Evolutionary conservation across 2,888 invertebrate species (phyloP).

Genomic region (Zeuzera pyrina): DNA sequence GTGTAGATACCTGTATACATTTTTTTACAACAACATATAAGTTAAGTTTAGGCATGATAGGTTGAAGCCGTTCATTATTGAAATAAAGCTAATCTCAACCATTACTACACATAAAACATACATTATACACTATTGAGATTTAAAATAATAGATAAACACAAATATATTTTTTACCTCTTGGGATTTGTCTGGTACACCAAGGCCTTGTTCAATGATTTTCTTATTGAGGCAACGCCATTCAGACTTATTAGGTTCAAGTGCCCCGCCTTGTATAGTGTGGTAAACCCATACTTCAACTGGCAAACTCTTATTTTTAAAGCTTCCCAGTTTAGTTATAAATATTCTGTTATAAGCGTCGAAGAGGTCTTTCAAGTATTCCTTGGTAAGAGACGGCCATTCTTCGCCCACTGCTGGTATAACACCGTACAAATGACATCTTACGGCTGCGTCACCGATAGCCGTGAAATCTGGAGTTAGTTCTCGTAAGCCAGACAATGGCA

Average conservation of each 20-base stretch:
- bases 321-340: conserved; percentile 71
- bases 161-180: conserved; percentile 27
- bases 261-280: conserved; percentile 72
- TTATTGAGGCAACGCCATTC: conserved; percentile 79
- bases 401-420: conserved; percentile 79
- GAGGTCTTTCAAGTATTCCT: conserved; percentile 72
- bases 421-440: conserved; percentile 79
- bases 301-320: conserved; percentile 59
- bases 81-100: too few species aligned
- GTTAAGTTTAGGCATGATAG: too few species aligned
- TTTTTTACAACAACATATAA: too few species aligned
- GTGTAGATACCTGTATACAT: too few species aligned
- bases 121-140: too few species aligned
- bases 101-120: too few species aligned
- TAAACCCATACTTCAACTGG: conserved; percentile 79
- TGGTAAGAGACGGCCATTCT: conserved; percentile 75
- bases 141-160: too few species aligned
- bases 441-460: conserved; percentile 68
- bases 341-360: conserved; percentile 59
- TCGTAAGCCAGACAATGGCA: conserved; percentile 56
- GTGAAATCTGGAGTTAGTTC: conserved; percentile 65
- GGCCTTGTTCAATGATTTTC: conserved; percentile 76
- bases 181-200: conserved; percentile 63
- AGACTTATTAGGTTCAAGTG: conserved; percentile 76
- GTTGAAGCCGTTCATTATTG: too few species aligned